A percentile compares a stretch with the other conserved stretches of the same genome.
Conservation (phyloP, 2,797 vertebrate genomes). For the Muscicapa comitata region DNA sequence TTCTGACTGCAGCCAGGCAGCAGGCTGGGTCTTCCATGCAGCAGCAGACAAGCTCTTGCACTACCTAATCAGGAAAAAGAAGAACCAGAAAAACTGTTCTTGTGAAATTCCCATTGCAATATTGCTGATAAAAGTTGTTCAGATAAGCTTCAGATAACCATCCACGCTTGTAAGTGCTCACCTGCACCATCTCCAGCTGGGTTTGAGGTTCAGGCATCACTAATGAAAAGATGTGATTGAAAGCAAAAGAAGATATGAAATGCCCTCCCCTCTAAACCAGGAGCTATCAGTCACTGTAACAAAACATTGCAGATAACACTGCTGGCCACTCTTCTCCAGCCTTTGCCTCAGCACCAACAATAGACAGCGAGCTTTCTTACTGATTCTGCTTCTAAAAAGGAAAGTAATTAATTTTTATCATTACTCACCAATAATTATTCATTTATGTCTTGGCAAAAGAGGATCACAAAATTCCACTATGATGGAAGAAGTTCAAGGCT, state of each 20-base stretch:
- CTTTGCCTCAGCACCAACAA: neutral
- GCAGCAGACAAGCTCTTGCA: neutral
- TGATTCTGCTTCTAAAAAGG: neutral
- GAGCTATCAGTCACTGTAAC: conserved; percentile 6
- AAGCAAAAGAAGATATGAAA: conserved; percentile 18
- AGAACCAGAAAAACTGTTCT: neutral
- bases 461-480: neutral
- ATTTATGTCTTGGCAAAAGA: neutral
- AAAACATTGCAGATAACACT: conserved; percentile 27
- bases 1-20: neutral
- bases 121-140: conserved; percentile 29
- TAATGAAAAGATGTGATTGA: conserved; percentile 52
- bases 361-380: neutral
- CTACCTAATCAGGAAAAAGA: neutral
- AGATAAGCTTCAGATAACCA: conserved; percentile 54
- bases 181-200: conserved; percentile 45
- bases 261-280: conserved; percentile 7
- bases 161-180: conserved; percentile 18
- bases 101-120: conserved; percentile 20
- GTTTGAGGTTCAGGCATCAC: conserved; percentile 39
- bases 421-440: conserved; percentile 9
- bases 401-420: neutral
- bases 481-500: neutral
- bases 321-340: neutral
- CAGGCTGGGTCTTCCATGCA: neutral